Conservation (phyloP, 2,888 invertebrate species). For the Pachymerium ferrugineum region DNA sequence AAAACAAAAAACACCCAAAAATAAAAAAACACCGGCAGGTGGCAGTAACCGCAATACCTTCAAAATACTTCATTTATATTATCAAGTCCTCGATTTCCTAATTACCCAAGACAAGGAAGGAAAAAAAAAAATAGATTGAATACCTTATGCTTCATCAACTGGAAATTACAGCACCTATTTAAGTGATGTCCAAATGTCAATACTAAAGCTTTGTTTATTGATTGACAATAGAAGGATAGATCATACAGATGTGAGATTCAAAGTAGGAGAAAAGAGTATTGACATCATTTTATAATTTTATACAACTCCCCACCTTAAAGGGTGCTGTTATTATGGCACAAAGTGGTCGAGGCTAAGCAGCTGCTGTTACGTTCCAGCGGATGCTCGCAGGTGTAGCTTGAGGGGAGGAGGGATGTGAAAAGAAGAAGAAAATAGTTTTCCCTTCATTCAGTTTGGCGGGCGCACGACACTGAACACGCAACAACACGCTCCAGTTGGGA, state of each 20-base stretch:
- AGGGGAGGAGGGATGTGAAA: background rate
- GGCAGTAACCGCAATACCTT: background rate
- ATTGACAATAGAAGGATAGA: background rate
- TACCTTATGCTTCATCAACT: background rate
- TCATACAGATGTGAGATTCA: too few relatives aligned
- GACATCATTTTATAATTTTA: too few relatives aligned
- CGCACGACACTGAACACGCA: conserved; percentile 9
- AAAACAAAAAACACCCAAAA: background rate
- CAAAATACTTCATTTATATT: too few relatives aligned
- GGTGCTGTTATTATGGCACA: too few relatives aligned
- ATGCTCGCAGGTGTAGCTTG: conserved; percentile 12
- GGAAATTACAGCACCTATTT: background rate
- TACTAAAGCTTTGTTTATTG: background rate
- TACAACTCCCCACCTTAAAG: too few relatives aligned
- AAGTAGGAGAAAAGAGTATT: too few relatives aligned
- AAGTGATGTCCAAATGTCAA: background rate
- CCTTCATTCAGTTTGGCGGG: background rate
- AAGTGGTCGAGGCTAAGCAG: background rate
- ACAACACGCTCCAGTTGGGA: too few relatives aligned
- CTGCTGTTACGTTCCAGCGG: background rate
- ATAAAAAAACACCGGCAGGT: background rate
- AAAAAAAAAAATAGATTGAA: background rate
- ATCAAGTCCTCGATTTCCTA: too few relatives aligned
- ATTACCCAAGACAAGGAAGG: background rate
- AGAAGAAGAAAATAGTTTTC: background rate